A percentile compares a stretch with the other conserved stretches of the same genome.
phyloP scores from a whole-genome alignment of 2,888 invertebrate species.

The Epistrophella euchroma region DNA sequence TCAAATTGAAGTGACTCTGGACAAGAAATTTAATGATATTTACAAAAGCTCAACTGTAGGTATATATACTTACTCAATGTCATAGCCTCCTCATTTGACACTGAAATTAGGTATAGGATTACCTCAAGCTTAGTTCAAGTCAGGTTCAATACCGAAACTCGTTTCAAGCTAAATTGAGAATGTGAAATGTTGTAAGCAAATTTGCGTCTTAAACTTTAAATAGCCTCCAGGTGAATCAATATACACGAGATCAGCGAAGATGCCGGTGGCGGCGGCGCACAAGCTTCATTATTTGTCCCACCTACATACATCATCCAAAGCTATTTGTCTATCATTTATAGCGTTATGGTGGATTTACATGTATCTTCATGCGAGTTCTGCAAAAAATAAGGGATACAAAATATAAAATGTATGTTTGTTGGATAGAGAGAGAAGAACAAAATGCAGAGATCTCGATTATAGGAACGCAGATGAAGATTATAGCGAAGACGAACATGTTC shows the following conservation, averaged over 20 bases:
- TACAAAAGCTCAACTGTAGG: not conserved
- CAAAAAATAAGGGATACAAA: too few relatives aligned
- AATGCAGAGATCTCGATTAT: too few relatives aligned
- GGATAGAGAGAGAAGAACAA: too few relatives aligned
- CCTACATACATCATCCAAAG: constrained; percentile 41
- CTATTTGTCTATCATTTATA: constrained; percentile 56
- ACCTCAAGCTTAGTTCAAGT: constrained; percentile 17
- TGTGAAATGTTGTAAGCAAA: constrained; percentile 11
- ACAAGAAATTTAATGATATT: not conserved
- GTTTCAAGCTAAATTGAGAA: not conserved
- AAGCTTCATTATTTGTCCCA: constrained; percentile 24
- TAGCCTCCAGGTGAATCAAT: constrained; percentile 25
- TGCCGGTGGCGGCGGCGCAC: not conserved
- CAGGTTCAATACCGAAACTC: constrained; percentile 17
- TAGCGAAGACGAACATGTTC: too few relatives aligned
- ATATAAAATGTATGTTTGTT: too few relatives aligned
- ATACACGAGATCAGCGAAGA: not conserved
- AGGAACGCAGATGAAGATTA: too few relatives aligned
- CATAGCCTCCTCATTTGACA: constrained; percentile 22
- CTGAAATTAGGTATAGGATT: not conserved
- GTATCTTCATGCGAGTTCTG: too few relatives aligned
- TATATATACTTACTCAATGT: not conserved
- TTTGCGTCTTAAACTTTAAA: constrained; percentile 11
- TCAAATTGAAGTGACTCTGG: not conserved
- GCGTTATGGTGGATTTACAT: too few relatives aligned